These are phyloP conservation scores for Takifugu flavidus DNA, from an alignment of 2,113 vertebrate species.

Conservation along the genomic window DNA sequence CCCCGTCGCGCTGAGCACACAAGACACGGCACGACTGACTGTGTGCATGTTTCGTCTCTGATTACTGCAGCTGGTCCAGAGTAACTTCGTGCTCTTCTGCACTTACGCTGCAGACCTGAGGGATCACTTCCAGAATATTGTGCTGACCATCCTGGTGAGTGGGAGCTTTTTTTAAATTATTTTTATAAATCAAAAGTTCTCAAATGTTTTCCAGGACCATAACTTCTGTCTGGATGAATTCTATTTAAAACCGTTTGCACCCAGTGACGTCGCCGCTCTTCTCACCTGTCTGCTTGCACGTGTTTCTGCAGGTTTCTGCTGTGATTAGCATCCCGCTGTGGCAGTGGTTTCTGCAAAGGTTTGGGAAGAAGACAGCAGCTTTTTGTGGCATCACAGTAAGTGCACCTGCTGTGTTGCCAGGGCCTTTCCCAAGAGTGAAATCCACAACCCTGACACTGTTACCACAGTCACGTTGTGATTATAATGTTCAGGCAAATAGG, in stretches of 20 bases:
- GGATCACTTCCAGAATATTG: slow-evolving; percentile 89
- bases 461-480: too few species aligned
- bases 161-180: background rate
- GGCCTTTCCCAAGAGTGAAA: background rate
- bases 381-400: slow-evolving; percentile 89
- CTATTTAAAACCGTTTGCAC: background rate
- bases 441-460: too few species aligned
- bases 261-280: background rate
- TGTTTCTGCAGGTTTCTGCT: slow-evolving; percentile 81
- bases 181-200: background rate
- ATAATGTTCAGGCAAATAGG: background rate
- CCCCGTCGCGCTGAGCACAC: slow-evolving; percentile 39
- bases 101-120: slow-evolving; percentile 84
- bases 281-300: background rate
- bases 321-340: slow-evolving; percentile 88
- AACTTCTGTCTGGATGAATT: background rate
- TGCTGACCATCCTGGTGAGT: slow-evolving; percentile 93
- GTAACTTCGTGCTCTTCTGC: slow-evolving; percentile 95
- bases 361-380: slow-evolving; percentile 92
- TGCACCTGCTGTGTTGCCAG: slow-evolving; percentile 12
- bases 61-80: slow-evolving; percentile 85
- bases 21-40: background rate
- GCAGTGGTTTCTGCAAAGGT: slow-evolving; percentile 89
- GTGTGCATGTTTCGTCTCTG: slow-evolving; percentile 45
- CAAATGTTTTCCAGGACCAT: background rate